These are phyloP conservation scores for Elgaria multicarinata DNA, from an alignment of 2,113 vertebrate species.

Conservation along the genomic window DNA sequence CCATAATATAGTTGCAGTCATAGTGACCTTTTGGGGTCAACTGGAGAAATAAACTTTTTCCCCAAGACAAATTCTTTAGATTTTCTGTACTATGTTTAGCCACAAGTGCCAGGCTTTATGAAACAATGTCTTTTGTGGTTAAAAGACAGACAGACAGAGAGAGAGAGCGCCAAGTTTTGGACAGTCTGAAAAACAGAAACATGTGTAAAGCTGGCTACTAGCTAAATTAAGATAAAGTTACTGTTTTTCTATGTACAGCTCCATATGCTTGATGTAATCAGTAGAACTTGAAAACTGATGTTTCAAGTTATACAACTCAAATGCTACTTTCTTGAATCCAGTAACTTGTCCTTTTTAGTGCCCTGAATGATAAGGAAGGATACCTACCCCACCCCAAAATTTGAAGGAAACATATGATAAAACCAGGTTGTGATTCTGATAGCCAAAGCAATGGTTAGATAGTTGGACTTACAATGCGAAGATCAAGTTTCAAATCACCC, in stretches of 20 bases:
- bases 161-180: background rate
- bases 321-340: background rate
- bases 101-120: background rate
- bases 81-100: background rate
- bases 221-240: background rate
- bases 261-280: background rate
- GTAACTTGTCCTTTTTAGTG: background rate
- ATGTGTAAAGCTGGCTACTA: background rate
- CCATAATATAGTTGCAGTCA: background rate
- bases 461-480: background rate
- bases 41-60: background rate
- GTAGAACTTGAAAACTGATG: background rate
- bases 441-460: background rate
- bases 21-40: background rate
- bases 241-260: background rate
- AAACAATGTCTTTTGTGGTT: background rate
- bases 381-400: background rate
- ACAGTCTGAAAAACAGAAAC: background rate
- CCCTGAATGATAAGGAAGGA: background rate
- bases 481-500: background rate
- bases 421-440: background rate
- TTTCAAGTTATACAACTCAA: background rate
- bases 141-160: background rate
- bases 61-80: background rate
- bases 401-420: background rate